phyloP scores from a whole-genome alignment of 2,113 vertebrate species.

The Thamnaconus septentrionalis region DNA sequence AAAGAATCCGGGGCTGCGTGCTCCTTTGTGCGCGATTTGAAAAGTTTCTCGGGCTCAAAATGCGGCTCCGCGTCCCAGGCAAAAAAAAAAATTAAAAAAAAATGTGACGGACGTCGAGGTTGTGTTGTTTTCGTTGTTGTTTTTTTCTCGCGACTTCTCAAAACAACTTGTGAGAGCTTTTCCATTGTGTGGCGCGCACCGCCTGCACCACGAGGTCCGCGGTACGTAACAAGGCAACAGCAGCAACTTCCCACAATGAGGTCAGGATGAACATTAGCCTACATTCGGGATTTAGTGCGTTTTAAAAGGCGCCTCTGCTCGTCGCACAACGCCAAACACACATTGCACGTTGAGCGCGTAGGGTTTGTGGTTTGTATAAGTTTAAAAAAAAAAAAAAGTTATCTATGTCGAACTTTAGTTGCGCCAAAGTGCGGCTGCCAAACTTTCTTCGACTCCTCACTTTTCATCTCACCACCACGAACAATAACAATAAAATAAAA shows the following conservation, averaged over 20 bases:
- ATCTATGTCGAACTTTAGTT: background rate
- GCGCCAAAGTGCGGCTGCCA: background rate
- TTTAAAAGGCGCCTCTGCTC: background rate
- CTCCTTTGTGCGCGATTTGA: conserved; percentile 55
- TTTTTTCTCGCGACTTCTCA: conserved; percentile 23
- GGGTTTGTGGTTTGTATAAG: too few relatives aligned
- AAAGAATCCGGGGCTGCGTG: conserved; percentile 74
- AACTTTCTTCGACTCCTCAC: background rate
- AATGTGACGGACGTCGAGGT: background rate
- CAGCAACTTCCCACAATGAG: conserved; percentile 74
- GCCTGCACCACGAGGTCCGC: conserved; percentile 77
- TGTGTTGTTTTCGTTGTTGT: too few relatives aligned
- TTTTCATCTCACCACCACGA: too few relatives aligned
- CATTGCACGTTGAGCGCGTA: too few relatives aligned
- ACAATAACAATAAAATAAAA: too few relatives aligned
- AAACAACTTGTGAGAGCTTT: conserved; percentile 50
- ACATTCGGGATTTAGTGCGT: conserved; percentile 17
- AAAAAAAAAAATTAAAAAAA: conserved; percentile 4
- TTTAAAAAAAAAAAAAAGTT: background rate
- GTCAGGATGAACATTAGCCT: conserved; percentile 65
- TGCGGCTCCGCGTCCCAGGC: background rate
- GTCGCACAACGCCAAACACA: too few relatives aligned
- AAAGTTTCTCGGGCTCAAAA: conserved; percentile 56
- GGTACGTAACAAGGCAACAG: conserved; percentile 62
- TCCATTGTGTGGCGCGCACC: conserved; percentile 70